Evolutionary conservation across 1,140 invertebrate genomes (phyloP).

Genomic region (Popillia japonica): DNA sequence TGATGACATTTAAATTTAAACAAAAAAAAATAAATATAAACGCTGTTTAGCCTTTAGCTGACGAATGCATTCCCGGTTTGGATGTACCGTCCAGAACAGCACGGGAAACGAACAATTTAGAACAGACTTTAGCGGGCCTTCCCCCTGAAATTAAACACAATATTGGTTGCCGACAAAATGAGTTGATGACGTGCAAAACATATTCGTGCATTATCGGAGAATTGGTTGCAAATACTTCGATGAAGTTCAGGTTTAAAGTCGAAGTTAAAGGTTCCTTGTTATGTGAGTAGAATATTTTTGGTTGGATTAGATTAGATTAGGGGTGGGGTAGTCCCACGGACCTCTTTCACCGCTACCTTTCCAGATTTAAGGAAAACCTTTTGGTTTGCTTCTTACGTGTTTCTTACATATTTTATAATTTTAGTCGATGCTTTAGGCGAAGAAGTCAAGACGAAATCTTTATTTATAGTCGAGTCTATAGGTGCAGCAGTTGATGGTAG

Average conservation of each 20-base stretch:
- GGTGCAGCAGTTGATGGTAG: neutral
- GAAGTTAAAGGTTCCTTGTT: neutral
- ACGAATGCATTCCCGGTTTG: neutral
- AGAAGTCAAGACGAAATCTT: neutral
- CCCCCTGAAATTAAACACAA: neutral
- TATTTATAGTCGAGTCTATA: neutral
- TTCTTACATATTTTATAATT: neutral
- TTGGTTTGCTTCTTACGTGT: no score
- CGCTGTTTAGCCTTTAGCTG: neutral
- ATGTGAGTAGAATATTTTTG: neutral
- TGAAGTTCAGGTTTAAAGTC: neutral
- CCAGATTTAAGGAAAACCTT: neutral
- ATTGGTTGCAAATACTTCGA: neutral
- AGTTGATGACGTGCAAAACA: neutral
- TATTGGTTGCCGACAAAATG: neutral
- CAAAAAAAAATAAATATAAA: neutral
- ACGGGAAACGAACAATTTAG: neutral
- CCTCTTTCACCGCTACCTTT: no score
- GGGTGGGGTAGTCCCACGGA: no score
- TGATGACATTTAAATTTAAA: no score
- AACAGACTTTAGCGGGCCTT: neutral
- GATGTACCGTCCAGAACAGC: neutral
- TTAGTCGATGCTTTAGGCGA: neutral
- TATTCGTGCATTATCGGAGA: neutral
- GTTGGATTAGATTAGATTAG: no score